Evolutionary conservation across 30 jellyfish, hydroid and myxozoan species (phyloP).

Genomic region (Sanderia malayensis): DNA sequence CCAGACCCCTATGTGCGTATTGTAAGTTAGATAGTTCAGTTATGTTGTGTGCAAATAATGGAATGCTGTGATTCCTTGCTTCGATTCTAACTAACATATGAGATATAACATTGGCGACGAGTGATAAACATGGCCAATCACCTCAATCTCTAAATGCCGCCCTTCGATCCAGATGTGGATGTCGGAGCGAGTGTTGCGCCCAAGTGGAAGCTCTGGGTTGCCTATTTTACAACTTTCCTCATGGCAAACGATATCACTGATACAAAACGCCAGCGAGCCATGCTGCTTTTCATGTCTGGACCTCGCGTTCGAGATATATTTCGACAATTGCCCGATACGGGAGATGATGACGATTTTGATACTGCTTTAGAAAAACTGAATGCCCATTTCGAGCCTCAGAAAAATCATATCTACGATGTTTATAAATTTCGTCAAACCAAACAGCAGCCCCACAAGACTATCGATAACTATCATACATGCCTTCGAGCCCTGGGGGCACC

Average conservation of each 20-base stretch:
- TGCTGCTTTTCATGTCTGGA: constrained; percentile 22
- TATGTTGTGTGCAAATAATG: not conserved
- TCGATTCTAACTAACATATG: not conserved
- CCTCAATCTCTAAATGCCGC: not conserved
- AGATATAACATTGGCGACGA: not conserved
- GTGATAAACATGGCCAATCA: constrained; percentile 1
- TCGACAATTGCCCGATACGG: constrained; percentile 47
- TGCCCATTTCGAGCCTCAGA: constrained; percentile 44
- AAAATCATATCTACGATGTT: constrained; percentile 18
- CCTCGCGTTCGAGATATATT: constrained; percentile 39
- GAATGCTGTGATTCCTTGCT: not conserved
- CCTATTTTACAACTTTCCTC: constrained; percentile 6
- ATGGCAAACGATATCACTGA: no score
- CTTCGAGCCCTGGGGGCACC: constrained; percentile 34
- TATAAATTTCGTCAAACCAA: constrained; percentile 31
- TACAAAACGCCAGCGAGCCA: constrained; percentile 7
- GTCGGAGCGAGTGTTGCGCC: constrained; percentile 36
- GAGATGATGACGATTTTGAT: constrained; percentile 15
- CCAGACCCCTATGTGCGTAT: not conserved
- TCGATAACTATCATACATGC: constrained; percentile 32
- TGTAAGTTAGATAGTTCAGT: not conserved
- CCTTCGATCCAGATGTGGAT: constrained; percentile 32
- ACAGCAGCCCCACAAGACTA: constrained; percentile 30
- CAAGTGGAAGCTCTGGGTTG: constrained; percentile 18
- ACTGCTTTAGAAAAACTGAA: constrained; percentile 25